Base-by-base conservation (phyloP, 2,113 vertebrate genomes). In the Glaucomys volans region DNA sequence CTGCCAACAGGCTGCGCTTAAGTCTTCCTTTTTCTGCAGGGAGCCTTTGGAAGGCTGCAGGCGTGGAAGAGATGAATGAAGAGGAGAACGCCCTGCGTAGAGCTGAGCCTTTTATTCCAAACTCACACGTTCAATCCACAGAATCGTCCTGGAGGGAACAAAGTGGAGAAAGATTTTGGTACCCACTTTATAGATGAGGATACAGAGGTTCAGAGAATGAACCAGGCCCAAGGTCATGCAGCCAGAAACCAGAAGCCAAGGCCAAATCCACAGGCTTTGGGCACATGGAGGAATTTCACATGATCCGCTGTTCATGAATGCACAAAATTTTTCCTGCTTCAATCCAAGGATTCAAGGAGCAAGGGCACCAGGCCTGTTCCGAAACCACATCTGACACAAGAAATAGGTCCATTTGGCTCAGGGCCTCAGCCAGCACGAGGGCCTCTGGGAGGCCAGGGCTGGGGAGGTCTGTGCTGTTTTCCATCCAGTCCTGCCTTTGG, bases 241-340 rank as follows among this genome's bases (percentile, higher is more conserved):
- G 37, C 40, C n/a, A 7, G 32, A 69, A 87, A 17, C 52, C 2
- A 11, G 14, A 81, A n/a, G 54, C 72, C 17, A 50, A n/a, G 24
- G 35, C 40, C 77, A 62, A 26, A 50, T 35, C 24, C 35, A 44
- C 47, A 18, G 72, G 26, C 28, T 0, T 3, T 1, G 37, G 22
- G 24, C 4, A 1, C n/a, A 12, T 1, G 2, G 18, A 11, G n/a
- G 42, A 37, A 0, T 30, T 57, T 74, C 4, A 57, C 18, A 6
- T 8, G 40, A 37, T 3, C 52, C 37, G 12, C 59, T 50, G 10
- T 14, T 83, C 13, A 5, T 17, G 47, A 67, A 11, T 11, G 4
- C 42, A 52, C 2, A 0, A 54, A 22, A 18, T 1, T 20, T 16
- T 76, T 74, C 42, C 42, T 35, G 28, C 57, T 62, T 42, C 12